Evolutionary conservation across 64 coral and sea anemone genomes (phyloP).

Genomic region (Stylophora pistillata): DNA sequence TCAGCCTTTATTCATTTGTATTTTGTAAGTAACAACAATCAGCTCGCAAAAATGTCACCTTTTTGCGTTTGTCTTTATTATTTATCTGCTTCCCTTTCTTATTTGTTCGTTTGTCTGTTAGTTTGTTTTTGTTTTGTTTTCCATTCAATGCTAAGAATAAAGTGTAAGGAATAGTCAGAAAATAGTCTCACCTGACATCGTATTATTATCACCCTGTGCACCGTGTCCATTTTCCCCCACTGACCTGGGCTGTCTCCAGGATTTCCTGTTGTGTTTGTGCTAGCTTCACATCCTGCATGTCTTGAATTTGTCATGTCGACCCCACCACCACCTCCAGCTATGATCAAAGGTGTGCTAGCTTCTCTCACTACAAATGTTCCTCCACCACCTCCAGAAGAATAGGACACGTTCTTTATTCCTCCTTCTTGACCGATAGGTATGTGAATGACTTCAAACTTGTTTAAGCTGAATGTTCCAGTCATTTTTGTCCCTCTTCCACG

Average conservation of each 20-base stretch:
- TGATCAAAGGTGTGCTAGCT: constrained; percentile 25
- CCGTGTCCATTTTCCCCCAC: constrained; percentile 36
- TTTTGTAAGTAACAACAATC: no score
- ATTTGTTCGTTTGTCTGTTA: background rate
- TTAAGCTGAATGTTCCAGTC: constrained; percentile 53
- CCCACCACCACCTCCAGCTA: constrained; percentile 64
- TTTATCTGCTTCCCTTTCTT: no score
- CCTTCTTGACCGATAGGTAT: constrained; percentile 69
- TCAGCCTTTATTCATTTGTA: no score
- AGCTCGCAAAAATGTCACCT: no score
- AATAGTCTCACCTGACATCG: background rate
- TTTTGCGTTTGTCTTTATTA: no score
- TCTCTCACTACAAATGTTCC: constrained; percentile 45
- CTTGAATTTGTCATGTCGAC: background rate
- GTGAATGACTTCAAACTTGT: constrained; percentile 35
- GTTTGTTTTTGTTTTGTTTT: background rate
- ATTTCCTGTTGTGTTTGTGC: constrained; percentile 40
- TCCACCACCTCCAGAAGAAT: constrained; percentile 49
- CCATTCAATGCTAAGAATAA: background rate
- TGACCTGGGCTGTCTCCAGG: background rate
- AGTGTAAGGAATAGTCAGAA: no score
- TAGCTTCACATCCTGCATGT: constrained; percentile 28
- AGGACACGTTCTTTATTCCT: background rate
- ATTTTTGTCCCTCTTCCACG: constrained; percentile 55
- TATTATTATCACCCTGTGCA: constrained; percentile 1